These are phyloP conservation scores for Chrysina gloriosa DNA, from an alignment of 2,888 invertebrate genomes.

Conservation along the genomic window DNA sequence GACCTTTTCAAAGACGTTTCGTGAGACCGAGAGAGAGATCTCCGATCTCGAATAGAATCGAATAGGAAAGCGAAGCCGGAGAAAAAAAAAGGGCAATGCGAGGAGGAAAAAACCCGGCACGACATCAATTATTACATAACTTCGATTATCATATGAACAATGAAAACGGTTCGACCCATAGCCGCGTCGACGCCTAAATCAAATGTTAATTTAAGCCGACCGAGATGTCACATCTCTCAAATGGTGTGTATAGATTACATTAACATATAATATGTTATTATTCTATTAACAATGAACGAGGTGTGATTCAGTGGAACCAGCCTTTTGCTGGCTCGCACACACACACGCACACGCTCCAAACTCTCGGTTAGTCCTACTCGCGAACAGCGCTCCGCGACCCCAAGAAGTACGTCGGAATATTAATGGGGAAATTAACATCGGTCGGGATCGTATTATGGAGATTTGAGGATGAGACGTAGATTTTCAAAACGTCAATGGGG, in stretches of 20 bases:
- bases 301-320: conserved; percentile 56
- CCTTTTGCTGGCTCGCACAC: conserved; percentile 5
- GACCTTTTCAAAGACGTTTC: neutral
- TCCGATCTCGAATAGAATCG: neutral
- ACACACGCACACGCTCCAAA: neutral
- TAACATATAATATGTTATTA: conserved; percentile 67
- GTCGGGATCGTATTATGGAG: too few species aligned
- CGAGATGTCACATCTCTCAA: conserved; percentile 62
- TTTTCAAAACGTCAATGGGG: too few species aligned
- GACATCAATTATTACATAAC: conserved; percentile 39
- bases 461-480: too few species aligned
- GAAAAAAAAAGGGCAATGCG: neutral
- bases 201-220: conserved; percentile 64
- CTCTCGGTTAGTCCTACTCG: neutral
- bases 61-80: neutral
- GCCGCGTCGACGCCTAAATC: conserved; percentile 61
- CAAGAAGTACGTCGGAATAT: conserved; percentile 36
- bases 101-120: neutral
- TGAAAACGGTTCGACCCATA: conserved; percentile 63
- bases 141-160: conserved; percentile 64
- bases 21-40: too few species aligned
- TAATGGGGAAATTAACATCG: conserved; percentile 40
- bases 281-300: conserved; percentile 65
- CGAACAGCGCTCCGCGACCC: neutral
- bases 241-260: conserved; percentile 62